A percentile compares a stretch with the other conserved stretches of the same genome.
Conservation (phyloP, 2,888 invertebrate species). For the Galerucella pusilla region DNA sequence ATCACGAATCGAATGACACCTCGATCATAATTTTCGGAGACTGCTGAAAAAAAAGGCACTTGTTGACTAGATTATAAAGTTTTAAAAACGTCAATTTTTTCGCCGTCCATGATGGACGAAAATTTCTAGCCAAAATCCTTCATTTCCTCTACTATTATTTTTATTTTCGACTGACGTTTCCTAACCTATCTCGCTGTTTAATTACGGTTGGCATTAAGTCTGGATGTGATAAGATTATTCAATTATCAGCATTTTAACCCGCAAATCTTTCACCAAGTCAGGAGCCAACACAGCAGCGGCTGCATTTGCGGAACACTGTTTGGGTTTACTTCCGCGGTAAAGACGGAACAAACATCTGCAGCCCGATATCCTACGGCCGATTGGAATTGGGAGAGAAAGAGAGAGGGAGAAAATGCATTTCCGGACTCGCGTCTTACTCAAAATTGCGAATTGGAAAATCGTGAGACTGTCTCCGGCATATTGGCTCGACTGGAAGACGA, state of each 20-base stretch:
- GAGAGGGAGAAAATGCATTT: slow-evolving; percentile 8
- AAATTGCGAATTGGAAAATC: not conserved
- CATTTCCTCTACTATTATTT: too few relatives aligned
- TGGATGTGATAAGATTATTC: not conserved
- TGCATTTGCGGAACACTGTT: not conserved
- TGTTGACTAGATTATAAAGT: too few relatives aligned
- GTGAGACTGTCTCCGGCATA: not conserved
- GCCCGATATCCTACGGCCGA: slow-evolving; percentile 10
- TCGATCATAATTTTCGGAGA: too few relatives aligned
- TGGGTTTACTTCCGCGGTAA: slow-evolving; percentile 5
- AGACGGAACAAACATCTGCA: slow-evolving; percentile 20
- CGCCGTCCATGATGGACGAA: too few relatives aligned
- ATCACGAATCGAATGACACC: too few relatives aligned
- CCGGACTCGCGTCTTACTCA: slow-evolving; percentile 3
- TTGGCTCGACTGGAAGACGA: not conserved
- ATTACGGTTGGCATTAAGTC: not conserved
- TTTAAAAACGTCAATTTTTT: too few relatives aligned
- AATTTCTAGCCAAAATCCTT: too few relatives aligned
- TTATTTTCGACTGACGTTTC: too few relatives aligned
- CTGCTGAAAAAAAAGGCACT: too few relatives aligned
- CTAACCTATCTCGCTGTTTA: not conserved
- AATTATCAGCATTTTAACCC: not conserved
- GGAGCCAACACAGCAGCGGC: not conserved
- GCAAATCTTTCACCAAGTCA: not conserved
- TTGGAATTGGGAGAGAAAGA: slow-evolving; percentile 2